Evolutionary conservation across 1,140 invertebrate species (phyloP).

Genomic region (Drosophila subobscura): DNA sequence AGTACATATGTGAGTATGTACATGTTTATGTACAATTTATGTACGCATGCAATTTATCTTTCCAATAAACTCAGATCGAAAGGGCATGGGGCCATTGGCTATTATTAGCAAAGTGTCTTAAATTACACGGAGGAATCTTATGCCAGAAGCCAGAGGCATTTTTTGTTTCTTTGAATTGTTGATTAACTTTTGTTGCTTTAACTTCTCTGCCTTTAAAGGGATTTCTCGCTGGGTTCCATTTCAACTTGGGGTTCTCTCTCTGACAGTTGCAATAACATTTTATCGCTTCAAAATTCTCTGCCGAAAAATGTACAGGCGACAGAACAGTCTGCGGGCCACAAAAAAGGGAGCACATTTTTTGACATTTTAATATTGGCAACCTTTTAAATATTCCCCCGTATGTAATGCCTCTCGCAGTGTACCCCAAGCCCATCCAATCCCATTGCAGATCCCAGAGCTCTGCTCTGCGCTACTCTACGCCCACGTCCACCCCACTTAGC

Average conservation of each 20-base stretch:
- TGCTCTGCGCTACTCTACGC: background rate
- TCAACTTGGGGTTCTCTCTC: conserved; percentile 13
- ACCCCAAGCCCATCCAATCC: conserved; percentile 17
- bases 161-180: too few relatives aligned
- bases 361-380: conserved; percentile 37
- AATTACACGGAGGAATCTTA: too few relatives aligned
- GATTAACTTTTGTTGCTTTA: too few relatives aligned
- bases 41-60: too few relatives aligned
- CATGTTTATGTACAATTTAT: too few relatives aligned
- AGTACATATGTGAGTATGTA: background rate
- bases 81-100: too few relatives aligned
- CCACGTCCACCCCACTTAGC: conserved; percentile 22
- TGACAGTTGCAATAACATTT: conserved; percentile 28
- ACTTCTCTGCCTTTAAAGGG: background rate
- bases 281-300: conserved; percentile 13
- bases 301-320: too few relatives aligned
- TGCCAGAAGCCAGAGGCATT: too few relatives aligned
- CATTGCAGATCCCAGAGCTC: background rate
- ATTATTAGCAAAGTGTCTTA: too few relatives aligned
- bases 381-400: conserved; percentile 47
- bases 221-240: conserved; percentile 12
- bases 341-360: conserved; percentile 27
- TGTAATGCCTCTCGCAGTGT: conserved; percentile 30
- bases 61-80: too few relatives aligned
- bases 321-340: conserved; percentile 3